These are phyloP conservation scores for Axinella damicornis DNA, from an alignment of 37 sponge, comb jelly and placozoan genomes.

Conservation along the genomic window DNA sequence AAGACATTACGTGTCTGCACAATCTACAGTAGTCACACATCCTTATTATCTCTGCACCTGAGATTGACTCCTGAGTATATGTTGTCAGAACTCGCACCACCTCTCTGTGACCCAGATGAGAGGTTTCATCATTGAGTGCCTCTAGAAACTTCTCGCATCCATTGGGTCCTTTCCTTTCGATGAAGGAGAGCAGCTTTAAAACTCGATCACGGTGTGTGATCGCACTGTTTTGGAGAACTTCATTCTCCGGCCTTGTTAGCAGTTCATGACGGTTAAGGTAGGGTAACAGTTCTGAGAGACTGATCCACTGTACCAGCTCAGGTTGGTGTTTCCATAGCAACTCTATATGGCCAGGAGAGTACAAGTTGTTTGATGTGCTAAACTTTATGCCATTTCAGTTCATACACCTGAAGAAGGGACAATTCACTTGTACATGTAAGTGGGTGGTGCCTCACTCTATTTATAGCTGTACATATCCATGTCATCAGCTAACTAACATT, in stretches of 20 bases:
- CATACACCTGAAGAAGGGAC: too few species aligned
- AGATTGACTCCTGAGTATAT: too few species aligned
- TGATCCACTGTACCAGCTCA: not conserved
- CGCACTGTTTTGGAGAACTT: not conserved
- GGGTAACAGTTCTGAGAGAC: not conserved
- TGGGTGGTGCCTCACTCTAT: too few species aligned
- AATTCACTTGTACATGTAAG: too few species aligned
- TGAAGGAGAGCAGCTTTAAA: not conserved
- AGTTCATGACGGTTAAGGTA: slow-evolving; percentile 1
- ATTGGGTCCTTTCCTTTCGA: slow-evolving; percentile 3
- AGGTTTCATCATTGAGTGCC: not conserved
- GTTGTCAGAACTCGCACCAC: not conserved
- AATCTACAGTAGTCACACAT: too few species aligned
- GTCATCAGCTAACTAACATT: too few species aligned
- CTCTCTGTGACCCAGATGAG: not conserved
- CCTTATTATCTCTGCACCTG: too few species aligned
- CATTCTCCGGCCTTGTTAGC: not conserved
- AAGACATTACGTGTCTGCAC: too few species aligned
- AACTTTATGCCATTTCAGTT: too few species aligned
- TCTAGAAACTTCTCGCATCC: not conserved
- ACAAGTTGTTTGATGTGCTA: too few species aligned
- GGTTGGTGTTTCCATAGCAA: not conserved
- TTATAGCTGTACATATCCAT: too few species aligned
- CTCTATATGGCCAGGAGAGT: not conserved
- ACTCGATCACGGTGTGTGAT: not conserved